A percentile compares a stretch with the other conserved stretches of the same genome.
Conservation (phyloP, 2,797 vertebrate species). For the Mus caroli region DNA sequence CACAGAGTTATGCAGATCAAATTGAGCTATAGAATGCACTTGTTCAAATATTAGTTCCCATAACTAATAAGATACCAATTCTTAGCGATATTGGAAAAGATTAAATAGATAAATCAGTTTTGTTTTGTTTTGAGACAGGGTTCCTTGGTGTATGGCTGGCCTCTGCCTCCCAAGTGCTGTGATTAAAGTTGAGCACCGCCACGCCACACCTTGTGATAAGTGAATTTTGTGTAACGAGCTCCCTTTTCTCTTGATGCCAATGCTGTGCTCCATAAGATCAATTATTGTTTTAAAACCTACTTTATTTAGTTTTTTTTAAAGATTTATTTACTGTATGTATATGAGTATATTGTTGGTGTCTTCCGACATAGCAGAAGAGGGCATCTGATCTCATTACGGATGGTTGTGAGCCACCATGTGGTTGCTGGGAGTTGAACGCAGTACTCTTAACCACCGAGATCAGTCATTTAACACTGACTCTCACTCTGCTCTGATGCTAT, state of each 20-base stretch:
- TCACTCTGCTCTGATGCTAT: background rate
- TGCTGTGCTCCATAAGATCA: slow-evolving; percentile 34
- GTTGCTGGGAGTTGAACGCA: background rate
- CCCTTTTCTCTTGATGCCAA: background rate
- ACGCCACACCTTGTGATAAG: background rate
- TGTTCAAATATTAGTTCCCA: slow-evolving; percentile 29
- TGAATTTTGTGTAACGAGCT: slow-evolving; percentile 44
- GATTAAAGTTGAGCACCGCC: background rate
- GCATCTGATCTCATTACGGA: background rate
- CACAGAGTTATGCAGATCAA: background rate
- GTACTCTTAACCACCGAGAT: background rate
- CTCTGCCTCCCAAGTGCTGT: background rate
- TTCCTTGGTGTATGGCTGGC: background rate
- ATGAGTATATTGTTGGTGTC: background rate
- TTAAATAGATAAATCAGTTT: slow-evolving; percentile 6
- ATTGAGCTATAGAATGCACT: background rate
- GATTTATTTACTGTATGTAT: background rate
- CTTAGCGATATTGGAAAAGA: background rate
- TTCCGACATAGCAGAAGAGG: background rate
- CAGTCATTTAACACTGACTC: slow-evolving; percentile 9
- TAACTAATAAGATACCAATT: background rate
- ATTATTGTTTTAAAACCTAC: background rate
- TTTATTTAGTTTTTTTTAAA: background rate
- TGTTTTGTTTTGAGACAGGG: background rate
- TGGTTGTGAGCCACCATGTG: background rate